phyloP scores from a whole-genome alignment of 2,113 vertebrate genomes.

The Melanocharis versteri region DNA sequence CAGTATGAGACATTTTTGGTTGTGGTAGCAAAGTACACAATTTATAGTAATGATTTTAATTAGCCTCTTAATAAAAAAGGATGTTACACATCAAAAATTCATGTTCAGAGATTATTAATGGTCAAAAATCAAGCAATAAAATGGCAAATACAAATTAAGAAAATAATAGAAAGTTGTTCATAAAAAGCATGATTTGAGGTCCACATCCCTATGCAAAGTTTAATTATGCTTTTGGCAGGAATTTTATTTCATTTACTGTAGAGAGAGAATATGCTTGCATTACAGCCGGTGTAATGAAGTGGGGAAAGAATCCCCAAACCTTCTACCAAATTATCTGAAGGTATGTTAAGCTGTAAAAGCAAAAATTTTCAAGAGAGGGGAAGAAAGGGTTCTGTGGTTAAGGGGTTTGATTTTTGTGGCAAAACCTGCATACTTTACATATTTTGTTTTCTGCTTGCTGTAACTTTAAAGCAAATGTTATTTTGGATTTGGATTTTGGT shows the following conservation, averaged over 20 bases:
- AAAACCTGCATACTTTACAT: not conserved
- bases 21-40: not conserved
- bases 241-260: not conserved
- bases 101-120: not conserved
- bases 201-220: fast-evolving
- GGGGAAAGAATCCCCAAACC: not conserved
- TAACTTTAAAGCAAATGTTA: not conserved
- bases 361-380: not conserved
- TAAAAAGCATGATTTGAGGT: not conserved
- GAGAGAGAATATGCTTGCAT: not conserved
- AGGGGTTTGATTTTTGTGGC: not conserved
- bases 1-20: not conserved
- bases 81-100: not conserved
- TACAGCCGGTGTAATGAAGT: not conserved
- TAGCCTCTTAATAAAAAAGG: not conserved
- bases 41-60: not conserved
- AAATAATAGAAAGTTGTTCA: not conserved
- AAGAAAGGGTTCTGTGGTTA: not conserved
- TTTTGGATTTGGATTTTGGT: not conserved
- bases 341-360: not conserved
- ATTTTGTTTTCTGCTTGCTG: not conserved
- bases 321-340: not conserved
- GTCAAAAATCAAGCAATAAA: not conserved
- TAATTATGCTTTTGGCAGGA: not conserved
- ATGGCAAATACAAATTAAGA: not conserved